Evolutionary conservation across 2,888 invertebrate species (phyloP).

Genomic region (Epinotia demarniana): DNA sequence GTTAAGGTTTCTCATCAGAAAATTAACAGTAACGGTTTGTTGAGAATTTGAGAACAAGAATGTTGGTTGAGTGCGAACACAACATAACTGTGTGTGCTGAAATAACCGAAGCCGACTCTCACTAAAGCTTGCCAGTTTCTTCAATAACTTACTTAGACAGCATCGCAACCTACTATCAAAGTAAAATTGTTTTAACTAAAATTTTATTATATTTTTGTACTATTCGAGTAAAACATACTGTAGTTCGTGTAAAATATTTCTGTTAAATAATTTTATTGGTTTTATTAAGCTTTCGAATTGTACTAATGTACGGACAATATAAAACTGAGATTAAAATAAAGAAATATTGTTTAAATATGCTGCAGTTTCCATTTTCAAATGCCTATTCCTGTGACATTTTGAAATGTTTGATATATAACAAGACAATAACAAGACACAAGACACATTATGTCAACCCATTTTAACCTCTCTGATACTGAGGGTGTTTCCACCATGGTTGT

Average conservation of each 20-base stretch:
- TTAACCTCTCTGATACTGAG: too few relatives aligned
- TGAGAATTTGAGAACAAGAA: too few relatives aligned
- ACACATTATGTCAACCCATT: too few relatives aligned
- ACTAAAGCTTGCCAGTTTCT: background rate
- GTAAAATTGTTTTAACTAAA: conserved; percentile 69
- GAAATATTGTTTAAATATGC: conserved; percentile 11
- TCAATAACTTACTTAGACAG: background rate
- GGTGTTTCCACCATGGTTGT: too few relatives aligned
- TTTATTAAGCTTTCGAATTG: conserved; percentile 54
- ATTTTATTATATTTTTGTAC: conserved; percentile 78
- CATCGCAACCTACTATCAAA: conserved; percentile 46
- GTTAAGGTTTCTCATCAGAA: background rate
- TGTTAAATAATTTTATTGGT: conserved; percentile 63
- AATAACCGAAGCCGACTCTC: background rate
- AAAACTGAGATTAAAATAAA: conserved; percentile 38
- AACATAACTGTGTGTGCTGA: background rate
- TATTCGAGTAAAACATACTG: conserved; percentile 62
- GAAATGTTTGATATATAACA: background rate
- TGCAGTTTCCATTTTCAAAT: conserved; percentile 9
- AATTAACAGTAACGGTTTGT: background rate
- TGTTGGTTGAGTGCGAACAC: background rate
- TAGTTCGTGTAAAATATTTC: conserved; percentile 65
- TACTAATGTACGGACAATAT: conserved; percentile 46
- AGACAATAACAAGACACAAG: too few relatives aligned
- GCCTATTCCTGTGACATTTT: background rate